phyloP scores from a whole-genome alignment of 2,113 vertebrate genomes.

The Isurus oxyrinchus region DNA sequence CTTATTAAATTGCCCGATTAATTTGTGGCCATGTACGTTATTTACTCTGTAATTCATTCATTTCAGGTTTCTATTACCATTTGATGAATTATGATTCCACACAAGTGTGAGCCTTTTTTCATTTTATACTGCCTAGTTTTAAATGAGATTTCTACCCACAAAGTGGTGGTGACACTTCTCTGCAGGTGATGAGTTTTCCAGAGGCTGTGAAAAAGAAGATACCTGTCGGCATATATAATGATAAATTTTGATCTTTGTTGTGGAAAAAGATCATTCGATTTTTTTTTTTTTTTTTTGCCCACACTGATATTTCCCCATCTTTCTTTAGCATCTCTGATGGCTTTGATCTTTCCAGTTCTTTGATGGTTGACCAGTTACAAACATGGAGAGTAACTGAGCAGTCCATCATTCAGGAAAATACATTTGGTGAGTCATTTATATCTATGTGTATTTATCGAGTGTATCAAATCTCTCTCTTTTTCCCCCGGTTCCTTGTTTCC shows the following conservation, averaged over 20 bases:
- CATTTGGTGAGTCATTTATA: not conserved
- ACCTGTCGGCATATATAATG: not conserved
- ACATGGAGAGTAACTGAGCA: not conserved
- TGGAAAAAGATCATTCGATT: not conserved
- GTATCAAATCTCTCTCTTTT: not conserved
- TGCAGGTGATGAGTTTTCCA: not conserved
- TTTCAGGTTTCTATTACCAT: not conserved
- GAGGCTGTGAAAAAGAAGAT: not conserved
- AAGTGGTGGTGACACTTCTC: not conserved
- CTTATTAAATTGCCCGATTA: constrained; percentile 9
- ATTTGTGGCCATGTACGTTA: not conserved
- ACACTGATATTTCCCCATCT: not conserved
- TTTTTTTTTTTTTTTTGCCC: not conserved
- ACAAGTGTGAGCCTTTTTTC: not conserved
- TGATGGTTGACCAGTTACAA: not conserved
- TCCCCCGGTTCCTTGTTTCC: not conserved
- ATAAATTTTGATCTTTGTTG: not conserved
- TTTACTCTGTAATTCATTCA: not conserved
- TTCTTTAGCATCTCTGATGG: not conserved
- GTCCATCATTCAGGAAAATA: not conserved
- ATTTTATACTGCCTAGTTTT: not conserved
- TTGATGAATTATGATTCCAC: not conserved
- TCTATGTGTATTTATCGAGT: not conserved
- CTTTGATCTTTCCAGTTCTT: not conserved
- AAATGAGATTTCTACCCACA: not conserved